Percentiles rank a stretch among this genome's conserved stretches.
These are phyloP conservation scores for Aegotheles bennettii DNA, from an alignment of 2,113 vertebrate species.

Conservation along the genomic window DNA sequence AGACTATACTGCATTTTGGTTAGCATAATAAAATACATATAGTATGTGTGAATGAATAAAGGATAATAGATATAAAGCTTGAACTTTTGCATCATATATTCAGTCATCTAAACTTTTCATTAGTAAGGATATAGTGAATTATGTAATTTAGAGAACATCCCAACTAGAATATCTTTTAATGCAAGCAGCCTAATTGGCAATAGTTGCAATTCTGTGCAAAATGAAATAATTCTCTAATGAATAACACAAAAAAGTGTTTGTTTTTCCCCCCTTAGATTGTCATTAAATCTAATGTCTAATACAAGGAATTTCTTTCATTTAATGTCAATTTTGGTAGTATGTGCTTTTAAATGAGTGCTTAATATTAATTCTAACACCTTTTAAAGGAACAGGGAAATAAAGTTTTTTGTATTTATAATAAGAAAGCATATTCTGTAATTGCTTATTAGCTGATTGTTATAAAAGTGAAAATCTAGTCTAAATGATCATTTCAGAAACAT, in stretches of 20 bases:
- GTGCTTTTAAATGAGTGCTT: conserved; percentile 43
- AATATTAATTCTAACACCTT: conserved; percentile 46
- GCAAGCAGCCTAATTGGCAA: conserved; percentile 20
- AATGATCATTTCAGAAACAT: conserved; percentile 16
- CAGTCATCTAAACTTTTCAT: conserved; percentile 42
- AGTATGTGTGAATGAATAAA: not conserved
- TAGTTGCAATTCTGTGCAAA: conserved; percentile 10
- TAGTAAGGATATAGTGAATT: conserved; percentile 19
- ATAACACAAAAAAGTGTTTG: conserved; percentile 36
- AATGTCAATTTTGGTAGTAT: conserved; percentile 22
- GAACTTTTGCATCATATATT: not conserved
- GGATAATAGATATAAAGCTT: not conserved
- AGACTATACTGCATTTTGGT: not conserved
- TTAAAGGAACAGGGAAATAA: conserved; percentile 43
- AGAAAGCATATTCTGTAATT: conserved; percentile 27
- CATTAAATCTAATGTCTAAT: conserved; percentile 58
- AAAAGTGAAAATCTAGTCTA: conserved; percentile 40
- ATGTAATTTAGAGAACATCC: conserved; percentile 28
- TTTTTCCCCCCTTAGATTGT: conserved; percentile 28
- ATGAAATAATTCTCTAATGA: conserved; percentile 53
- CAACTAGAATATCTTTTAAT: conserved; percentile 20
- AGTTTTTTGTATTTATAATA: conserved; percentile 39
- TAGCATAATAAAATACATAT: not conserved
- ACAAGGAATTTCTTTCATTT: conserved; percentile 34
- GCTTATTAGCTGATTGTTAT: conserved; percentile 40